These are phyloP conservation scores for Montipora foliosa DNA, from an alignment of 64 coral and sea anemone genomes.

Conservation along the genomic window DNA sequence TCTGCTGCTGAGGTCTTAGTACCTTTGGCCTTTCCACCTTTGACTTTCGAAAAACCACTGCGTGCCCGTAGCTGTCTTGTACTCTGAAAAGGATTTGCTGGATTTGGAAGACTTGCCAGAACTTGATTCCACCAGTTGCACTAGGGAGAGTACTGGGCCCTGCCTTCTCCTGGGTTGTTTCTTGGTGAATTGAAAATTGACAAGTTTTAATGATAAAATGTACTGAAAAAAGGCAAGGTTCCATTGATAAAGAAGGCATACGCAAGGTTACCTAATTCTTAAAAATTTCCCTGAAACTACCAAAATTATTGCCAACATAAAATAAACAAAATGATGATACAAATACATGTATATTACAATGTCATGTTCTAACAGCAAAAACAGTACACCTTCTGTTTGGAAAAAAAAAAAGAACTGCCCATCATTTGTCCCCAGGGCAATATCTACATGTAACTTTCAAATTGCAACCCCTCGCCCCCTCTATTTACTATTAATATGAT, in stretches of 20 bases:
- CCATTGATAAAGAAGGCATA: not conserved
- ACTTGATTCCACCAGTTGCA: conserved; percentile 15
- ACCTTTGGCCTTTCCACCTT: conserved; percentile 24
- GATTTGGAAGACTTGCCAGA: conserved; percentile 22
- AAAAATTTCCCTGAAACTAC: too few species aligned
- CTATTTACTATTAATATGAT: too few species aligned
- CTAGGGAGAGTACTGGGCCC: not conserved
- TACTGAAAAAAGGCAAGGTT: not conserved
- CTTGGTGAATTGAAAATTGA: not conserved
- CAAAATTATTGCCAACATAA: too few species aligned
- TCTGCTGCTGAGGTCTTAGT: not conserved
- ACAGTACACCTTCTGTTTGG: too few species aligned
- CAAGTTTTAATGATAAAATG: not conserved
- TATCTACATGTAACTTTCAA: too few species aligned
- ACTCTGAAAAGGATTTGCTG: conserved; percentile 20
- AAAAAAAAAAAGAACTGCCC: too few species aligned
- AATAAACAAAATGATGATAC: too few species aligned
- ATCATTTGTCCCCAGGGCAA: too few species aligned
- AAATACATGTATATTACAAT: too few species aligned
- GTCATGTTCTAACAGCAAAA: too few species aligned
- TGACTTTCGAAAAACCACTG: conserved; percentile 14
- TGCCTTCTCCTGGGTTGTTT: not conserved
- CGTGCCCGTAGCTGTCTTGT: conserved; percentile 3
- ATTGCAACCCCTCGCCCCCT: too few species aligned
- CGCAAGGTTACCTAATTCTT: not conserved